These are phyloP conservation scores for Sylvia atricapilla DNA, from an alignment of 2,113 vertebrate species.

Conservation along the genomic window DNA sequence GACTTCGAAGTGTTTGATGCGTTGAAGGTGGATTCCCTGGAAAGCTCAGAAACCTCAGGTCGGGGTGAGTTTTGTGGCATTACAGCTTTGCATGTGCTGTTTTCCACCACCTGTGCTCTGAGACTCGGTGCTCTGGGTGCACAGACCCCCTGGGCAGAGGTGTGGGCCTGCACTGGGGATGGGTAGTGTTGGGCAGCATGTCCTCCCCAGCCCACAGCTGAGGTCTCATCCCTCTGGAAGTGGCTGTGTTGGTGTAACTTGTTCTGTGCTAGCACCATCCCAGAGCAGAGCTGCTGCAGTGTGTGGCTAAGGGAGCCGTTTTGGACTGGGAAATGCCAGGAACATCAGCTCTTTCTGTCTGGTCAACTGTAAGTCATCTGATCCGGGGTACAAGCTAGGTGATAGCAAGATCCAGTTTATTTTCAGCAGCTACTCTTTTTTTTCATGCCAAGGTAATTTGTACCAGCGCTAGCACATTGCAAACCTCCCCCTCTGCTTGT, in stretches of 20 bases:
- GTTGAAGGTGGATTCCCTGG: constrained; percentile 92
- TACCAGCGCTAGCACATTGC: neutral
- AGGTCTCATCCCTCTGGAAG: neutral
- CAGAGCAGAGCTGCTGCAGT: neutral
- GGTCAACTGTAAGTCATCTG: constrained; percentile 49
- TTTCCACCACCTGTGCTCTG: neutral
- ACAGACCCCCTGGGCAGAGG: neutral
- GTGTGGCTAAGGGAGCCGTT: neutral
- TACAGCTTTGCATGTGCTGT: constrained; percentile 24
- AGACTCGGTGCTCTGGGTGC: neutral
- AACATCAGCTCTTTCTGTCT: neutral
- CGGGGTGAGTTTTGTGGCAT: constrained; percentile 67
- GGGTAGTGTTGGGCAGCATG: neutral
- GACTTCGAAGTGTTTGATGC: constrained; percentile 98
- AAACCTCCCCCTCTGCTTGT: neutral
- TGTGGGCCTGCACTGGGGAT: neutral
- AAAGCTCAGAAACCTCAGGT: constrained; percentile 93
- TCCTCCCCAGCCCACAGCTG: neutral
- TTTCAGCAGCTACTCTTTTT: constrained; percentile 18
- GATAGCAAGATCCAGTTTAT: constrained; percentile 17
- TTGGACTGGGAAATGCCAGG: neutral
- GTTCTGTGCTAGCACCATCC: neutral
- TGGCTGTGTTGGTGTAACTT: neutral
- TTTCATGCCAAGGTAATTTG: constrained; percentile 40
- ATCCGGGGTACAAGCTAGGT: neutral